These are phyloP conservation scores for Turritopsis rubra DNA, from an alignment of 30 jellyfish, hydroid and myxozoan genomes.

Conservation along the genomic window DNA sequence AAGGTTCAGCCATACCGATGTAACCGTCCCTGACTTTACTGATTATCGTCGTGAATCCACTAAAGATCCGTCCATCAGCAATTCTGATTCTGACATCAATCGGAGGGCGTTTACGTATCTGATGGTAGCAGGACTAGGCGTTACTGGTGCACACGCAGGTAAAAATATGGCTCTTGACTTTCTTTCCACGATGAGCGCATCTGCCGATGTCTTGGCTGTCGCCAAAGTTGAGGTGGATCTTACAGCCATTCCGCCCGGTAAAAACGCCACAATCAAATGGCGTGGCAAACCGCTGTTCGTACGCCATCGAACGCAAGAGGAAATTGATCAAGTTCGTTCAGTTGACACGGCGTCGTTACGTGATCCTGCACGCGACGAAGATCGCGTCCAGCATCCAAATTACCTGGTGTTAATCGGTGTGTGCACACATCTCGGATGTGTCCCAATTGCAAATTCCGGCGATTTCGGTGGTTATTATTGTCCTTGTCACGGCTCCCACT, in stretches of 20 bases:
- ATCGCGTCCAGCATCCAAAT: constrained; percentile 76
- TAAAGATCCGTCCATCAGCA: constrained; percentile 43
- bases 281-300: constrained; percentile 95
- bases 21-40: constrained; percentile 78
- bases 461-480: constrained; percentile 97
- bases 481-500: constrained; percentile 99
- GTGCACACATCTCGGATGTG: constrained; percentile 99
- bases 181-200: constrained; percentile 94
- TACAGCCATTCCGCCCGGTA: constrained; percentile 79
- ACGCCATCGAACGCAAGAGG: constrained; percentile 75
- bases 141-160: constrained; percentile 94
- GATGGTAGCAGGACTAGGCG: constrained; percentile 93
- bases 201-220: constrained; percentile 95
- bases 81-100: constrained; percentile 39
- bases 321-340: constrained; percentile 76
- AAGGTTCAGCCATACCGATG: constrained; percentile 89
- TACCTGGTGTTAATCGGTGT: constrained; percentile 88
- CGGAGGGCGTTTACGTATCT: constrained; percentile 91
- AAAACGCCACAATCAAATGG: constrained; percentile 91
- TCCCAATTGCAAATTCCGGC: constrained; percentile 93
- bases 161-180: constrained; percentile 78
- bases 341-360: constrained; percentile 65
- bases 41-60: constrained; percentile 88
- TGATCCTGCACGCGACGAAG: constrained; percentile 79
- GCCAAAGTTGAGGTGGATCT: constrained; percentile 96